A percentile compares a stretch with the other conserved stretches of the same genome.
Evolutionary conservation across 2,797 vertebrate species (phyloP).

Genomic region (Cirrhinus mrigala): DNA sequence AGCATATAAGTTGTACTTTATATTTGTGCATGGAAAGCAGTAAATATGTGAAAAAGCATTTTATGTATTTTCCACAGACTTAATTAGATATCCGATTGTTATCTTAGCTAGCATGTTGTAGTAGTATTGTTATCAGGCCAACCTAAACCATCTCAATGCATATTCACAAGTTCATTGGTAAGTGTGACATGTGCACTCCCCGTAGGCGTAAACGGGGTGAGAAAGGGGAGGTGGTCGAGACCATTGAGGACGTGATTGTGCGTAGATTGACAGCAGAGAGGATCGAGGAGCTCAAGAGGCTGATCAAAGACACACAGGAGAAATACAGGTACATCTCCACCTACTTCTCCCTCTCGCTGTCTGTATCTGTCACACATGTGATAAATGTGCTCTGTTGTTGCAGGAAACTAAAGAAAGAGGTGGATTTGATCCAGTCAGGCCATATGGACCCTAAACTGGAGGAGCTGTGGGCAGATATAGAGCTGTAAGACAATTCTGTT

Average conservation of each 20-base stretch:
- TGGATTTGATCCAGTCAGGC: conserved; percentile 93
- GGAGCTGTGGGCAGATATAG: conserved; percentile 91
- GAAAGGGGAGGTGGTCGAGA: conserved; percentile 98
- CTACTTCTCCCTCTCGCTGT: neutral
- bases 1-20: neutral
- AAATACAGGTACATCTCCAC: conserved; percentile 87
- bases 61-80: neutral
- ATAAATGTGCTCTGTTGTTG: neutral
- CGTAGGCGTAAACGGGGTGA: conserved; percentile 95
- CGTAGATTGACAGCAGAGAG: conserved; percentile 92
- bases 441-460: conserved; percentile 95
- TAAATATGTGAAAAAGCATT: neutral
- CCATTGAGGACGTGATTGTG: conserved; percentile 98
- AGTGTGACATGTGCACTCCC: neutral
- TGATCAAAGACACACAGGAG: conserved; percentile 95
- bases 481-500: conserved; percentile 79
- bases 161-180: conserved; percentile 10
- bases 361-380: neutral
- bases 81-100: neutral
- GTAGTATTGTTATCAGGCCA: neutral
- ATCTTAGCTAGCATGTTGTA: neutral
- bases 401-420: conserved; percentile 94
- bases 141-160: neutral
- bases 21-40: neutral
- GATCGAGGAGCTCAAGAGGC: conserved; percentile 95